Base-by-base conservation (phyloP, 2,888 invertebrate species). In the Trichogramma dendrolimi region DNA sequence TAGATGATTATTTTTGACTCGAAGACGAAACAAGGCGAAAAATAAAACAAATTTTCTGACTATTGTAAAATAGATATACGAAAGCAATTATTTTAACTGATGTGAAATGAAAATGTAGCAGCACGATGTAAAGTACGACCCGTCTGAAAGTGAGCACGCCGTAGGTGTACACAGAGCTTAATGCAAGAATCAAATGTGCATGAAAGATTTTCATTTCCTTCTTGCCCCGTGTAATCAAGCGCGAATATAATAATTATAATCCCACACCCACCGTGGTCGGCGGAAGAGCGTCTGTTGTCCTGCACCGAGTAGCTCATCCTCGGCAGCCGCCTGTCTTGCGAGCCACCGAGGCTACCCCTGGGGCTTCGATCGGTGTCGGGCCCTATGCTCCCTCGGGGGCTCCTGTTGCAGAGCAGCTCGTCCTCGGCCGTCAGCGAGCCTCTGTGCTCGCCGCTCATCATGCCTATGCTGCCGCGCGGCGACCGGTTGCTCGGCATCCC, bases 341-440 rank as follows among this genome's bases (percentile, higher is more conserved):
- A 57, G 4, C 75, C 75, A 4, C 74, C 70, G 41, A 80, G 72
- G 71, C 82, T 80, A 67, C 83, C 60, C 38, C 81, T 71, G 0
- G 80, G 80, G 62, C 77, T 80, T 27, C 78, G 75, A 62, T 75
- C 75, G 1, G 84, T 83, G 14, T 85, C 83, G 0, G 84, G 84
- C 27, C 85, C 83, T 56, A 87, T 79, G 42, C 86, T 86, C 0
- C 86, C 86, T 53, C 86, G 79, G 0, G 86, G 86, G 68, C 81
- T 81, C 51, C 80, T 74, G 43, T 73, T 77, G 10, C 60, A 62
- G 6, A 58, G 63, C 14, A 60, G 66, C 63, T 69, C 56, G 66
- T 70, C 58, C 49, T 66, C 43, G 58, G 58, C 0, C 69, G 67
- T 55, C 68, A 71, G 46, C 0, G 75, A 72, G 2, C 72, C 72